Evolutionary conservation across 1,140 invertebrate species (phyloP).

Genomic region (Caenorhabditis tropicalis): DNA sequence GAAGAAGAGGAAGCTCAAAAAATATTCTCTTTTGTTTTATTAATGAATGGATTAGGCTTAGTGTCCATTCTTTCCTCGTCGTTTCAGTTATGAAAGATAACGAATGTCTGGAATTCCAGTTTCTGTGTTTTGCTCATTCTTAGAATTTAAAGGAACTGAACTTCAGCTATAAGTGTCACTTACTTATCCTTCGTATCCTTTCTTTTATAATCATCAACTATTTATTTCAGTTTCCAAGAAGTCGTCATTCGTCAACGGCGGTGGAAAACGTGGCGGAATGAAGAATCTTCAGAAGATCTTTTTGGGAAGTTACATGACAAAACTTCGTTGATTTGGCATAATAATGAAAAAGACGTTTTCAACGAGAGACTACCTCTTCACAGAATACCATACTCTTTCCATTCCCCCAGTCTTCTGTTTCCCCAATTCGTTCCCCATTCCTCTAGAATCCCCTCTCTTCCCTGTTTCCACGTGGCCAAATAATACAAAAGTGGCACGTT

Average conservation of each 20-base stretch:
- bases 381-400: constrained; percentile 5
- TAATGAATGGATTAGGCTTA: constrained; percentile 18
- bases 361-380: neutral
- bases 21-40: constrained; percentile 1
- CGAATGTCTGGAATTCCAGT: too few species aligned
- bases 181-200: too few species aligned
- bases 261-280: constrained; percentile 30
- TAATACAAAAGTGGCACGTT: neutral
- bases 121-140: too few species aligned
- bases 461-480: constrained; percentile 9
- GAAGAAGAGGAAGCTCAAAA: neutral
- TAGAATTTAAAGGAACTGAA: too few species aligned
- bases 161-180: too few species aligned
- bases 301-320: constrained; percentile 23
- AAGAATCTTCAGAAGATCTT: constrained; percentile 35
- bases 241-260: constrained; percentile 18
- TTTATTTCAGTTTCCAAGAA: constrained; percentile 35
- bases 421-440: neutral
- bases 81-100: too few species aligned
- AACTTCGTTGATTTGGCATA: constrained; percentile 1
- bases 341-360: neutral
- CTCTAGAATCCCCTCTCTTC: neutral
- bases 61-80: too few species aligned
- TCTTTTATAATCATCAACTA: too few species aligned
- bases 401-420: neutral